Evolutionary conservation across 2,113 vertebrate species (phyloP), one percentile per base, ranked within the genome.

Genomic region (Microtus montanus): DNA sequence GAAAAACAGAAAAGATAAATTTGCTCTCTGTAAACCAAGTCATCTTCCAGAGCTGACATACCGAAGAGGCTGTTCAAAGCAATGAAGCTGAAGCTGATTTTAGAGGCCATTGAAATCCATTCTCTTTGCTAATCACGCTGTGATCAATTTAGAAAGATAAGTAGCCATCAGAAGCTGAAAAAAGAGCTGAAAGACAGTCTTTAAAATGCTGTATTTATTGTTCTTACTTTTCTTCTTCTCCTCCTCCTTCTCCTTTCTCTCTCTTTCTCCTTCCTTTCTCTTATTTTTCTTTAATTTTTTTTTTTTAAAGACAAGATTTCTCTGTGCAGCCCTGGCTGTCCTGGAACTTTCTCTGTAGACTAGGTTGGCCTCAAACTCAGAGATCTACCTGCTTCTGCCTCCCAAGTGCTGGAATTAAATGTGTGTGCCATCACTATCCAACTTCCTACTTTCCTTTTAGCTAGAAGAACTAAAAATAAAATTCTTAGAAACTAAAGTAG

Each of bases 111-210:
- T 83, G 89, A 92, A 41, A 91, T 96, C 74, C 63, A 90, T 84
- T 89, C 91, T 75, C 20, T 92, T 73, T 83, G 35, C 58, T 90
- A 41, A 93, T 94, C 93, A 95, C 93, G 35, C 68, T 93, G 64
- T 96, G 92, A 93, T 30, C 63, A 97, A 85, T 85, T 7, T 95
- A 91, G 95, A 97, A 97, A 95, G 96, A 90, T 66, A 94, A 98
- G 96, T 17, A 95, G 91, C 35, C 90, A 95, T 87, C 66, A 90
- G 87, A 92, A 84, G 14, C 41, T 79, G 61, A 38, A 89, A 35
- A 87, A 5, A 35, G 74, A 84, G 26, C 90, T 70, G 38, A 83
- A 19, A 10, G 3, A 20, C 7, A 63, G 94, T 92, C 89, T 94
- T 89, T 95, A 92, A 87, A 94, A 94, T 78, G 52, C 19, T 90